Conservation (phyloP, 2,797 vertebrate genomes). For the Psittacula echo region DNA sequence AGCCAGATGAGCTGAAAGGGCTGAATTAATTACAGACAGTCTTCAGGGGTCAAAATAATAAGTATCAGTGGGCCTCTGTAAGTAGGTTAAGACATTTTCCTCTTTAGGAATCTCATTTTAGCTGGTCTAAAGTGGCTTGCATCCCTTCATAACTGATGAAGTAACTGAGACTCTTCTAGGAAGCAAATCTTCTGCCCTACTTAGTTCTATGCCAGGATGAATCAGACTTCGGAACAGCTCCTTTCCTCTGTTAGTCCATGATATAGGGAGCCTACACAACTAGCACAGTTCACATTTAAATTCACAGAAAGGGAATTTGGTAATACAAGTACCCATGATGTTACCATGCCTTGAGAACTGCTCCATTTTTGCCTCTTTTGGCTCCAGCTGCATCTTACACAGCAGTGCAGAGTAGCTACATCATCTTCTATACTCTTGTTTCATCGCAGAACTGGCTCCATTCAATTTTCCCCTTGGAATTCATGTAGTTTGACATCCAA, state of each 20-base stretch:
- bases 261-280: neutral
- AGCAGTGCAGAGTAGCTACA: neutral
- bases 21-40: neutral
- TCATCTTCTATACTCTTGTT: neutral
- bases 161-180: neutral
- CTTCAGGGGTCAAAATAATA: neutral
- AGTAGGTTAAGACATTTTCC: neutral
- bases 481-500: neutral
- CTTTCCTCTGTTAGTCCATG: neutral
- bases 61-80: neutral
- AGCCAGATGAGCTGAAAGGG: neutral
- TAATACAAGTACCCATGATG: neutral
- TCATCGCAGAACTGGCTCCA: fast-evolving
- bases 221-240: neutral
- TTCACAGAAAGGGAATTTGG: neutral
- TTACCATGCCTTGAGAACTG: neutral
- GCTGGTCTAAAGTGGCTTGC: neutral
- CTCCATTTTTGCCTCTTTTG: neutral
- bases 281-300: neutral
- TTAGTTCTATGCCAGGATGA: neutral
- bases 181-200: neutral
- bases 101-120: neutral
- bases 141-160: neutral
- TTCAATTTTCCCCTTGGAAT: neutral
- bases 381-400: neutral